Conservation (phyloP, 2,888 invertebrate genomes). For the Apamea epomidion region DNA sequence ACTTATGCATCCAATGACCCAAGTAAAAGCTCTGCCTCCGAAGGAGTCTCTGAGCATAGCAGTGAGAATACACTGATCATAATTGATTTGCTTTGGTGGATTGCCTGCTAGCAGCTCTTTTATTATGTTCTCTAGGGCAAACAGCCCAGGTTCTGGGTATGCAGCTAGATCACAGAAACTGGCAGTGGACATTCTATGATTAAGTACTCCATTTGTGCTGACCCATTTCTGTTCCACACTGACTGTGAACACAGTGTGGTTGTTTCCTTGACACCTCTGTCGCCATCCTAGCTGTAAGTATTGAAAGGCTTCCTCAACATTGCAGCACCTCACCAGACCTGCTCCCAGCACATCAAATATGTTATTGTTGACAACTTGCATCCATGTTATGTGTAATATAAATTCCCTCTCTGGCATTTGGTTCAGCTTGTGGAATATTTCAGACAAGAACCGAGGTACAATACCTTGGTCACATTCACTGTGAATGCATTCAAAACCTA, state of each 20-base stretch:
- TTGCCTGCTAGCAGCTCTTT: constrained; percentile 90
- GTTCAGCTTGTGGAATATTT: constrained; percentile 92
- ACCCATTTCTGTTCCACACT: constrained; percentile 94
- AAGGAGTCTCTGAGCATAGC: constrained; percentile 93
- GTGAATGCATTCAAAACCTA: constrained; percentile 89
- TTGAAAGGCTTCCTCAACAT: constrained; percentile 93
- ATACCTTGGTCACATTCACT: constrained; percentile 93
- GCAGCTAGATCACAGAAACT: constrained; percentile 93
- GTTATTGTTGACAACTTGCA: constrained; percentile 93
- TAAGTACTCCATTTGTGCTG: constrained; percentile 92
- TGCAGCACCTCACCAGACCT: constrained; percentile 90
- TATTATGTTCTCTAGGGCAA: constrained; percentile 92
- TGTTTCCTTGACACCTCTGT: constrained; percentile 89
- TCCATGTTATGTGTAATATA: constrained; percentile 93
- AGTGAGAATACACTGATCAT: constrained; percentile 92
- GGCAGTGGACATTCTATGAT: constrained; percentile 93
- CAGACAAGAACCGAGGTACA: constrained; percentile 93
- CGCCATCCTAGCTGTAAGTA: constrained; percentile 93
- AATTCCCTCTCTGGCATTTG: constrained; percentile 92
- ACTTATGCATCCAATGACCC: constrained; percentile 94
- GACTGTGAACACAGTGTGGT: constrained; percentile 93
- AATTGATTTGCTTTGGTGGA: constrained; percentile 89
- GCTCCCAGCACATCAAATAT: constrained; percentile 91
- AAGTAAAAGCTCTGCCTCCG: constrained; percentile 94
- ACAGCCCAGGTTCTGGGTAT: constrained; percentile 91